Conservation (phyloP, 2,113 vertebrate species). For the Dendrocopos noguchii region DNA sequence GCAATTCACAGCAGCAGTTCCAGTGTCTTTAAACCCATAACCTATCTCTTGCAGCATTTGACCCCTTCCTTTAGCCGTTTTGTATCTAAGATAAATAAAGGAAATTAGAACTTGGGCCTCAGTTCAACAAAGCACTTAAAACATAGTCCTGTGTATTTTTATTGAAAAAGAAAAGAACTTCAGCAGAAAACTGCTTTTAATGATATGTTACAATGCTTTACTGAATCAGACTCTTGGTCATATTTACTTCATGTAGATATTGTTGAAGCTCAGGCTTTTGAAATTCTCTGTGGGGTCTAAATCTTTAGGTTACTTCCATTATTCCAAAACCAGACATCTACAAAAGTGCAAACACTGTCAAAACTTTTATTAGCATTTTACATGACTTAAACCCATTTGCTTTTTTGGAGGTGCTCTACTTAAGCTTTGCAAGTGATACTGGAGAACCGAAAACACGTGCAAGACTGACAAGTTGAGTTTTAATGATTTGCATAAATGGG, state of each 20-base stretch:
- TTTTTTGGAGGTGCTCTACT: background rate
- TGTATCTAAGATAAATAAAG: conserved; percentile 67
- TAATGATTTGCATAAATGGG: background rate
- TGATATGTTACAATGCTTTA: background rate
- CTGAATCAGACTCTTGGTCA: background rate
- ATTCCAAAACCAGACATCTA: background rate
- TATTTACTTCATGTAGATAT: background rate
- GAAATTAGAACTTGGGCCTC: conserved; percentile 64
- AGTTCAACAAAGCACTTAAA: conserved; percentile 69
- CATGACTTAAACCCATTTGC: background rate
- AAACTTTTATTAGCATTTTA: background rate
- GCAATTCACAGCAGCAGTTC: background rate
- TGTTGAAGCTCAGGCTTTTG: background rate
- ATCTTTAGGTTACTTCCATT: background rate
- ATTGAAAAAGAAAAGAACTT: conserved; percentile 36
- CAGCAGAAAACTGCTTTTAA: conserved; percentile 19
- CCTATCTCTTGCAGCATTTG: conserved; percentile 49
- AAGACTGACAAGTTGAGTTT: background rate
- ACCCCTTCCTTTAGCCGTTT: conserved; percentile 50
- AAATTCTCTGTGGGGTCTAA: background rate
- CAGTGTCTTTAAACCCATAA: conserved; percentile 27
- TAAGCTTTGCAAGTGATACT: background rate
- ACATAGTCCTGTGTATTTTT: conserved; percentile 21
- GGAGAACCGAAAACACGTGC: background rate
- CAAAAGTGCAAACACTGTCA: background rate